Evolutionary conservation across 1,140 invertebrate genomes (phyloP).

Genomic region (Lepidostoma basale): DNA sequence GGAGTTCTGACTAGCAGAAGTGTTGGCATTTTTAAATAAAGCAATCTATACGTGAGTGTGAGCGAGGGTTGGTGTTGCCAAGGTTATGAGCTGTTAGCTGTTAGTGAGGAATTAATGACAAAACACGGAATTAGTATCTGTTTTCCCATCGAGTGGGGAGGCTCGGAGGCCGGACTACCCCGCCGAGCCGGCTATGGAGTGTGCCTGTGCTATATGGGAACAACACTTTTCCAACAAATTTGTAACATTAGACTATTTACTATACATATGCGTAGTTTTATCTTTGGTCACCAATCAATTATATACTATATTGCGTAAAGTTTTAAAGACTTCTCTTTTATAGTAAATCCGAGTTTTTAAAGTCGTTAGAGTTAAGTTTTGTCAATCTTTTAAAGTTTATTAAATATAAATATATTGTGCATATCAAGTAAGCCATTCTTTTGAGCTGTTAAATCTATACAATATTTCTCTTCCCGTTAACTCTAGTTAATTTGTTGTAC

Average conservation of each 20-base stretch:
- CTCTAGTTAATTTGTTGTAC: slow-evolving; percentile 36
- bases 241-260: neutral
- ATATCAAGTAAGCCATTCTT: slow-evolving; percentile 46
- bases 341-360: slow-evolving; percentile 40
- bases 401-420: slow-evolving; percentile 40
- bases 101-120: neutral
- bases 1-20: neutral
- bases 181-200: neutral
- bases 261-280: slow-evolving; percentile 9
- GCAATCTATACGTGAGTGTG: slow-evolving; percentile 3
- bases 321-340: slow-evolving; percentile 45
- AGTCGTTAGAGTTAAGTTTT: slow-evolving; percentile 44
- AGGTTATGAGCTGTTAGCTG: neutral
- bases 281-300: slow-evolving; percentile 27
- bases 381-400: slow-evolving; percentile 42
- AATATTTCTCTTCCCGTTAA: slow-evolving; percentile 34
- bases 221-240: slow-evolving; percentile 11
- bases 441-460: slow-evolving; percentile 35
- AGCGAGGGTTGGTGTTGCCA: neutral
- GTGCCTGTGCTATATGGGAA: slow-evolving; percentile 17
- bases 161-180: no score
- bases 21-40: slow-evolving; percentile 30
- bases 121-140: neutral
- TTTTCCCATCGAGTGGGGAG: neutral
- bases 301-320: slow-evolving; percentile 24